Evolutionary conservation across 2,888 invertebrate species (phyloP).

Genomic region (Drosophila antonietae): DNA sequence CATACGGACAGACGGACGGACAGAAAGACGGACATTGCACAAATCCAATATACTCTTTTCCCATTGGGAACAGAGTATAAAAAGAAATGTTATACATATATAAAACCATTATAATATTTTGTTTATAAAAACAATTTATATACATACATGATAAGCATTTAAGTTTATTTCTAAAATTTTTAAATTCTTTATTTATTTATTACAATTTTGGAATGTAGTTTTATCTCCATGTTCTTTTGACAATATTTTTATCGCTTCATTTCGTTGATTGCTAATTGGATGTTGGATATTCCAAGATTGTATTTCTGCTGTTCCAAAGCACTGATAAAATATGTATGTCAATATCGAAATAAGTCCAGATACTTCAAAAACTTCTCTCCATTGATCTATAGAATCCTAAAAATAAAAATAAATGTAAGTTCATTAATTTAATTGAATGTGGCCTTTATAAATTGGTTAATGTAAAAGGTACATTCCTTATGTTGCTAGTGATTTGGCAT

Average conservation of each 20-base stretch:
- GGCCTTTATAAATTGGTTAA: too few relatives aligned
- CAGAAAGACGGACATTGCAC: too few relatives aligned
- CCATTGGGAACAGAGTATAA: too few relatives aligned
- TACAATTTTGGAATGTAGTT: neutral
- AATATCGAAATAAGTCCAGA: constrained; percentile 4
- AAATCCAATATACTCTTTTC: too few relatives aligned
- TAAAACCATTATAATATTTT: neutral
- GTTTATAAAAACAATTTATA: neutral
- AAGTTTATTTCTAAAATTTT: neutral
- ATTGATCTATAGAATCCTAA: constrained; percentile 8
- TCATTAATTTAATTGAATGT: neutral
- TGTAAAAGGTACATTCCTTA: too few relatives aligned
- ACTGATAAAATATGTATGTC: constrained; percentile 8
- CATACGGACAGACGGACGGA: too few relatives aligned
- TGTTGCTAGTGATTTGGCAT: too few relatives aligned
- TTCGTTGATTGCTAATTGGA: neutral
- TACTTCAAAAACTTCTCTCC: constrained; percentile 12
- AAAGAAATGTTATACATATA: neutral
- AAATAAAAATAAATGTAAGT: neutral
- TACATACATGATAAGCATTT: neutral
- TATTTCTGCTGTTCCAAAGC: constrained; percentile 7
- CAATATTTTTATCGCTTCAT: neutral
- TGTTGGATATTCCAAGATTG: constrained; percentile 5
- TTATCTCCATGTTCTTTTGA: constrained; percentile 1
- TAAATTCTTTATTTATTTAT: neutral